phyloP scores from a whole-genome alignment of 2,888 invertebrate genomes.

The Mesorhabditis belari region DNA sequence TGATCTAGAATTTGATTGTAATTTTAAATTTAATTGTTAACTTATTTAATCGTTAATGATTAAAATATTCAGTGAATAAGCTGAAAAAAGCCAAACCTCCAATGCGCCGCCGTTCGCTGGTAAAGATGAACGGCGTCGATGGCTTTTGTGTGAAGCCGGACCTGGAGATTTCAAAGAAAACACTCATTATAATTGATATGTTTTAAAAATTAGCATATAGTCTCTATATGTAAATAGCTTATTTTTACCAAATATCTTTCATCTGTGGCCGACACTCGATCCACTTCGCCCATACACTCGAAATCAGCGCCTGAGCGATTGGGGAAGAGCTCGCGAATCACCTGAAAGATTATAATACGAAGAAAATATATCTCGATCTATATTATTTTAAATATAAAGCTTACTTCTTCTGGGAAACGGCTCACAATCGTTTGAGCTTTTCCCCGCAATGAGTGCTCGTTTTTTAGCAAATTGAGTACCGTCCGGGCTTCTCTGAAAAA shows the following conservation, averaged over 20 bases:
- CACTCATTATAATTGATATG: background rate
- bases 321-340: conserved; percentile 21
- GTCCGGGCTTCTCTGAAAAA: conserved; percentile 72
- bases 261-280: background rate
- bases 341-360: conserved; percentile 2
- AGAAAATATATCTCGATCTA: background rate
- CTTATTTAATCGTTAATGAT: background rate
- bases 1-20: conserved; percentile 8
- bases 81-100: conserved; percentile 61
- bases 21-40: background rate
- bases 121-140: conserved; percentile 84
- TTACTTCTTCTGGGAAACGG: conserved; percentile 27
- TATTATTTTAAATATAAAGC: background rate
- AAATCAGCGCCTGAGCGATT: conserved; percentile 23
- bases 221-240: conserved; percentile 13
- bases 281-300: conserved; percentile 4
- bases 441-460: conserved; percentile 27
- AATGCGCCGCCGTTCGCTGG: conserved; percentile 78
- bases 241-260: conserved; percentile 4
- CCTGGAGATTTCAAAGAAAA: conserved; percentile 65
- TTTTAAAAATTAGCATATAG: conserved; percentile 25
- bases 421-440: conserved; percentile 37
- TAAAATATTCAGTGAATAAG: background rate
- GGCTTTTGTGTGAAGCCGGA: conserved; percentile 83
- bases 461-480: conserved; percentile 67